Evolutionary conservation across 2,113 vertebrate genomes (phyloP).

Genomic region (Ammodramus savannarum): DNA sequence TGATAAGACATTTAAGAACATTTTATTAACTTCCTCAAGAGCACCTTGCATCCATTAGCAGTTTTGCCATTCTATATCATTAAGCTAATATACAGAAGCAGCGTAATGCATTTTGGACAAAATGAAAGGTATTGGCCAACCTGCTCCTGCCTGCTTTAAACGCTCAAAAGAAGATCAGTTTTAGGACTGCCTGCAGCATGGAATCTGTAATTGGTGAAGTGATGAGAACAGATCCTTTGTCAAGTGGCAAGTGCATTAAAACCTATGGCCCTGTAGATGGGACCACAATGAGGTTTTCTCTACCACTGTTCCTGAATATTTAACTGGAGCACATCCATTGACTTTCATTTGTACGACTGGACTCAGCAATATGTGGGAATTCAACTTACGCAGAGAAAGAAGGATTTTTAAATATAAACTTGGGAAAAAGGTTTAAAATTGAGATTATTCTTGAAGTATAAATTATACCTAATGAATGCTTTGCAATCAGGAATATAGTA

Average conservation of each 20-base stretch:
- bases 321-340: background rate
- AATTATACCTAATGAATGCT: background rate
- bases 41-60: background rate
- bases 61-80: background rate
- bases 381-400: rapidly evolving
- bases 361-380: background rate
- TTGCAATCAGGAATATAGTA: background rate
- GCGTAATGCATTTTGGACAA: background rate
- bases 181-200: background rate
- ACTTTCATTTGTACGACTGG: background rate
- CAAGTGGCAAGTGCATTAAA: background rate
- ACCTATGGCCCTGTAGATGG: too few species aligned
- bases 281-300: background rate
- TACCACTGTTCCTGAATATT: background rate
- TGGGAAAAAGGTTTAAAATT: background rate
- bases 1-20: background rate
- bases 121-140: background rate
- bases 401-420: background rate
- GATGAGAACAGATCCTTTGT: background rate
- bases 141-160: background rate
- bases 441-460: background rate
- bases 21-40: background rate
- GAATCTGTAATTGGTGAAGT: background rate
- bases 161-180: background rate
- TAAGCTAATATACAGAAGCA: background rate